Evolutionary conservation across 2,888 invertebrate species (phyloP).

Genomic region (Brachyopa scutellaris): DNA sequence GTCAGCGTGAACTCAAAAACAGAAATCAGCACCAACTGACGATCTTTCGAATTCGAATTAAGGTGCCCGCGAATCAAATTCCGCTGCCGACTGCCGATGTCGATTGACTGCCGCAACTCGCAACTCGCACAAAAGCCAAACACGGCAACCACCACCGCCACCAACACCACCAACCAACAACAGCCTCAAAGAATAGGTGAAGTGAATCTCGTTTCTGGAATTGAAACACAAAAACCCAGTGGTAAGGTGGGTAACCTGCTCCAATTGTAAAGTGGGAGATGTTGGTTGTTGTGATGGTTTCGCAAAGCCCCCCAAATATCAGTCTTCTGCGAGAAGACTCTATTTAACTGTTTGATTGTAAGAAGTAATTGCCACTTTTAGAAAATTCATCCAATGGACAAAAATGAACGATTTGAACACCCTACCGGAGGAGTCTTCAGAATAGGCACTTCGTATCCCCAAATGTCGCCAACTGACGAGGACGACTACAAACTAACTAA

Average conservation of each 20-base stretch:
- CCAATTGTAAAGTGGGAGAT: not conserved
- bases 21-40: constrained; percentile 23
- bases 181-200: not conserved
- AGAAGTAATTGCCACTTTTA: no score
- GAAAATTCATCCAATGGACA: constrained; percentile 1
- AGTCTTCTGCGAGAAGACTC: no score
- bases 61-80: constrained; percentile 15
- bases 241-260: constrained; percentile 1
- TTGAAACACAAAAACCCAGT: constrained; percentile 21
- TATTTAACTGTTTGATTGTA: no score
- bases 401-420: not conserved
- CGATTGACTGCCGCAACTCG: constrained; percentile 38
- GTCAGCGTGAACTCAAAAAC: constrained; percentile 6
- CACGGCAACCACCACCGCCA: constrained; percentile 10
- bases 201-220: constrained; percentile 14
- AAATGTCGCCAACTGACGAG: constrained; percentile 3
- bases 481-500: no score
- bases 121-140: not conserved
- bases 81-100: constrained; percentile 41
- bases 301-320: no score
- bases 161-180: not conserved
- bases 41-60: not conserved
- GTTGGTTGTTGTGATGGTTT: constrained; percentile 1
- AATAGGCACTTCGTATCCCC: not conserved
- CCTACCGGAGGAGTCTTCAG: not conserved